Percentiles rank a stretch among this genome's conserved stretches.
Evolutionary conservation across 92 coral and sea anemone genomes (phyloP).

Genomic region (Bergia sp.): DNA sequence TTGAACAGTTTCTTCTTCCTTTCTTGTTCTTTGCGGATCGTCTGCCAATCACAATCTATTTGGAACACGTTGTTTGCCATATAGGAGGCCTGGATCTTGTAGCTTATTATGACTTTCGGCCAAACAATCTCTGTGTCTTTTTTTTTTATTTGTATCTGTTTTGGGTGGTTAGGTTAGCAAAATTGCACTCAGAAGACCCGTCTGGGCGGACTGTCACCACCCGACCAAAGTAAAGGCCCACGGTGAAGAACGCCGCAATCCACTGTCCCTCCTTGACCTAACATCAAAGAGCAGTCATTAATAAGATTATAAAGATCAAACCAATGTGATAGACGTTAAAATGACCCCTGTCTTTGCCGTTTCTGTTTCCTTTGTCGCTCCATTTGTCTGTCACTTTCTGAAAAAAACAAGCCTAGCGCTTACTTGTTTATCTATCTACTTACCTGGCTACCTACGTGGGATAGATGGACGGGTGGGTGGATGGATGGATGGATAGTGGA

Average conservation of each 20-base stretch:
- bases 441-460: no score
- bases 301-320: not conserved
- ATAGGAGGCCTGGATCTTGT: not conserved
- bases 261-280: slow-evolving; percentile 1
- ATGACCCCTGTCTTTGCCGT: not conserved
- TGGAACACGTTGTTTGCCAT: not conserved
- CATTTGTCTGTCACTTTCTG: no score
- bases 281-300: not conserved
- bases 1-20: slow-evolving; percentile 7
- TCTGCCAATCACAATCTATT: not conserved
- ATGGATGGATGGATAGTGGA: no score
- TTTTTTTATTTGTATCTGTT: not conserved
- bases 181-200: not conserved
- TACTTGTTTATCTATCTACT: no score
- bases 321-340: not conserved
- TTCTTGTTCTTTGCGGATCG: not conserved
- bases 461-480: no score
- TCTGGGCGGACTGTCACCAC: not conserved
- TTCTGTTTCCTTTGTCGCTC: not conserved
- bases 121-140: not conserved
- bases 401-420: no score
- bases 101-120: not conserved
- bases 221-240: not conserved
- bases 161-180: not conserved
- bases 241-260: not conserved